Conservation (phyloP, 1,140 invertebrate species). For the Drosophila auraria region DNA sequence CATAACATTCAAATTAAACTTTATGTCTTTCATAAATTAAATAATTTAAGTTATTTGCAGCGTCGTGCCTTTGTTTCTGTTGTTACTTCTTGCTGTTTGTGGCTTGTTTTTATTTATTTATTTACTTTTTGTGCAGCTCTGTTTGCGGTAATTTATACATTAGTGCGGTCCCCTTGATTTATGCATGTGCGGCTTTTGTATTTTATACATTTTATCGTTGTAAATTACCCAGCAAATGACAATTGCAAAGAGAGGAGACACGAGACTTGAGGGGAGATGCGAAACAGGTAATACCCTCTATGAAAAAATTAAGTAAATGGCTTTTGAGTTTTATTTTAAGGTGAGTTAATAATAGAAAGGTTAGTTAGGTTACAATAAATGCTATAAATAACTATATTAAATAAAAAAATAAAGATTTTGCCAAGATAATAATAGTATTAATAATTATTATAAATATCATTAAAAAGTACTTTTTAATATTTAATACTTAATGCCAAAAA, state of each 20-base stretch:
- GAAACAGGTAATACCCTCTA: background rate
- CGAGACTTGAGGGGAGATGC: background rate
- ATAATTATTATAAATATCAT: too few relatives aligned
- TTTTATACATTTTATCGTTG: constrained; percentile 50
- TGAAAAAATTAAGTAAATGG: too few relatives aligned
- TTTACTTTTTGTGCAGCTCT: background rate
- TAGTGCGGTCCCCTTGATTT: constrained; percentile 59
- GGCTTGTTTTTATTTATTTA: background rate
- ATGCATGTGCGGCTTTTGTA: constrained; percentile 53
- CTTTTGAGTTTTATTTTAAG: too few relatives aligned
- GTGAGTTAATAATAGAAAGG: too few relatives aligned
- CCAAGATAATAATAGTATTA: too few relatives aligned
- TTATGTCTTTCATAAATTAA: constrained; percentile 77
- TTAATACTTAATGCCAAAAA: too few relatives aligned
- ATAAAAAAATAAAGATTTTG: too few relatives aligned
- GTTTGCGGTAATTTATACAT: constrained; percentile 56
- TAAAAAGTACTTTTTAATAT: too few relatives aligned
- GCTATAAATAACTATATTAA: too few relatives aligned
- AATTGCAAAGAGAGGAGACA: constrained; percentile 16
- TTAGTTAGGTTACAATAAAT: too few relatives aligned
- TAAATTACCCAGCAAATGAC: constrained; percentile 50
- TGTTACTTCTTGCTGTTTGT: constrained; percentile 31
- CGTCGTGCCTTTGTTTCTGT: background rate
- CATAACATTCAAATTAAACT: constrained; percentile 82
- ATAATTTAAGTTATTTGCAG: constrained; percentile 23